phyloP scores from a whole-genome alignment of 2,888 invertebrate genomes.

The Agriopis leucophaearia region DNA sequence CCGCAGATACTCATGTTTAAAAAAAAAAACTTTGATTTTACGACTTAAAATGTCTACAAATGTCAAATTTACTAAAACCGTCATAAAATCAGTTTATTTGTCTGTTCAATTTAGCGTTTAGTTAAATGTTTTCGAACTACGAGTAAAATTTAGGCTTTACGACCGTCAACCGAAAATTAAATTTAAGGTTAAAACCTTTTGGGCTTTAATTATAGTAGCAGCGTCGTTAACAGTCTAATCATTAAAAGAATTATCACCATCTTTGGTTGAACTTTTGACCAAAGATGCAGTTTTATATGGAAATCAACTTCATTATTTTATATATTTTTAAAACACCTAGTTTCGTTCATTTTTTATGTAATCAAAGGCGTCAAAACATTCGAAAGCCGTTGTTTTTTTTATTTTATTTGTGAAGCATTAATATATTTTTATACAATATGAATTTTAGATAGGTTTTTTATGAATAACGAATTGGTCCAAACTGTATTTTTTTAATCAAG shows the following conservation, averaged over 20 bases:
- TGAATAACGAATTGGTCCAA: conserved; percentile 21
- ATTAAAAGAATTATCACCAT: conserved; percentile 17
- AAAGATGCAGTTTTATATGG: conserved; percentile 6
- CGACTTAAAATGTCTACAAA: conserved; percentile 37
- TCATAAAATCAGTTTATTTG: conserved; percentile 38
- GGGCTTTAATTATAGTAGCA: conserved; percentile 6
- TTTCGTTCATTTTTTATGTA: conserved; percentile 14
- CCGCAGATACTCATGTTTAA: conserved; percentile 3
- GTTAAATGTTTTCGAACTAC: conserved; percentile 39
- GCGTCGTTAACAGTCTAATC: conserved; percentile 1
- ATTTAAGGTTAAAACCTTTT: conserved; percentile 14
- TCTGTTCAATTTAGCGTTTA: conserved; percentile 33
- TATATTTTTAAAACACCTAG: conserved; percentile 8
- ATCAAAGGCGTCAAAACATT: conserved; percentile 22
- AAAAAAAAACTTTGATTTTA: conserved; percentile 37
- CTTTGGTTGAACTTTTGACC: conserved; percentile 5
- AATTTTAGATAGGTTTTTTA: conserved; percentile 27
- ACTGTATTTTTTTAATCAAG: conserved; percentile 17
- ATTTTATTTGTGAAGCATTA: conserved; percentile 20
- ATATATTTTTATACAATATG: conserved; percentile 31
- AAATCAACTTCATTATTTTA: conserved; percentile 12
- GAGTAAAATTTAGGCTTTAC: conserved; percentile 34
- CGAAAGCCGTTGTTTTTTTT: conserved; percentile 17
- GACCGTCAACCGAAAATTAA: conserved; percentile 23
- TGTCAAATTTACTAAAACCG: conserved; percentile 37